Conservation (phyloP, 1,140 invertebrate genomes). For the Panagrolaimus sp. region DNA sequence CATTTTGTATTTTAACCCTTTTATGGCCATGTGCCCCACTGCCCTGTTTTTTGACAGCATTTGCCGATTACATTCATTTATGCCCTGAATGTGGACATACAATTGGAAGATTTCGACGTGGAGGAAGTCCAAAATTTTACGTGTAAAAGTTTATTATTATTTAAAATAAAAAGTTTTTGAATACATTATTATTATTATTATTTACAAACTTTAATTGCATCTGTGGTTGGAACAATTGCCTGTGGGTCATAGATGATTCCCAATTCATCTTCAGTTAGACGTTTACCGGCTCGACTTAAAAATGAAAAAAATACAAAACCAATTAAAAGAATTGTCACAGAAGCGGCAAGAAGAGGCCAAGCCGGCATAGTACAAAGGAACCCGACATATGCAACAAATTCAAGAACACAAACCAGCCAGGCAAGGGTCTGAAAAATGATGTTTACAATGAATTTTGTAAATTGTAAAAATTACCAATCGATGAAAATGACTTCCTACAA, state of each 20-base stretch:
- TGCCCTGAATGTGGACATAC: slow-evolving; percentile 45
- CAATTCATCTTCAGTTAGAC: too few species aligned
- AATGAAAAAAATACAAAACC: too few species aligned
- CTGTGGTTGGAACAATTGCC: too few species aligned
- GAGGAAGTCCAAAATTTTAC: slow-evolving; percentile 30
- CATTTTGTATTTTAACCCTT: slow-evolving; percentile 43
- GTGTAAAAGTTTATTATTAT: slow-evolving; percentile 28
- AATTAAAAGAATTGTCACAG: too few species aligned
- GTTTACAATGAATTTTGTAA: too few species aligned
- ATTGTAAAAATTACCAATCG: slow-evolving; percentile 35
- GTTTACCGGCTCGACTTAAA: too few species aligned
- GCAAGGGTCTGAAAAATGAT: too few species aligned
- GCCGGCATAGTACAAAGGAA: slow-evolving; percentile 19
- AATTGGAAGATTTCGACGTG: slow-evolving; percentile 40
- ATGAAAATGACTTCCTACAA: slow-evolving; percentile 42
- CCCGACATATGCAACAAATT: slow-evolving; percentile 35
- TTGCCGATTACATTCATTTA: slow-evolving; percentile 46
- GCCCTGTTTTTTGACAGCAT: slow-evolving; percentile 40
- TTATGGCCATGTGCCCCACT: slow-evolving; percentile 49
- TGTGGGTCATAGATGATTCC: too few species aligned
- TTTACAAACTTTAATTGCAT: too few species aligned
- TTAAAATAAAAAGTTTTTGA: too few species aligned
- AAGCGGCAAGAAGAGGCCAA: background rate
- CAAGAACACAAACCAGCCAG: slow-evolving; percentile 28
- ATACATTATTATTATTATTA: too few species aligned